Conservation (phyloP, 2,888 invertebrate species). For the Cephalotes varians region DNA sequence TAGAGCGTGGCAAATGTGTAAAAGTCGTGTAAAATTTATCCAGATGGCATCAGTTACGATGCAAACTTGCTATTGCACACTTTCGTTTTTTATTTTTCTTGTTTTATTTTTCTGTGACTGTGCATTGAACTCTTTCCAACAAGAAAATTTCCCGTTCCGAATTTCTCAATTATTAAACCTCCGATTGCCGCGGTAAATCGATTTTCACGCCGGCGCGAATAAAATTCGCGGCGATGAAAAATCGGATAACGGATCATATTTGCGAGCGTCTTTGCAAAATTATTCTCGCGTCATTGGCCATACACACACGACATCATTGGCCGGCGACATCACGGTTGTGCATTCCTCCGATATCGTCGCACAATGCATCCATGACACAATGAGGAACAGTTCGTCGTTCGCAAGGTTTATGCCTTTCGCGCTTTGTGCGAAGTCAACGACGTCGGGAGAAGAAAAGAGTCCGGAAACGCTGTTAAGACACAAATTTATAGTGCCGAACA, state of each 20-base stretch:
- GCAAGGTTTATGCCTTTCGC: background rate
- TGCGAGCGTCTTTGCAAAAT: constrained; percentile 63
- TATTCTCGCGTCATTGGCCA: constrained; percentile 67
- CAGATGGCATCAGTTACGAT: background rate
- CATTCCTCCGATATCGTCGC: constrained; percentile 18
- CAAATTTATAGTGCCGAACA: constrained; percentile 41
- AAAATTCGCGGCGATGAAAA: constrained; percentile 15
- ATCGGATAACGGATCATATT: constrained; percentile 50
- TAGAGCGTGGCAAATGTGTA: background rate
- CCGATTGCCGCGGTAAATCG: constrained; percentile 5
- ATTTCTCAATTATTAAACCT: constrained; percentile 27
- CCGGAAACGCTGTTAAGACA: background rate
- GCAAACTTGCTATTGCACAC: background rate
- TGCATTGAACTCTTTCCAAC: background rate
- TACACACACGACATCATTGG: constrained; percentile 21
- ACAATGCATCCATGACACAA: constrained; percentile 57
- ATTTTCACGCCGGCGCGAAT: background rate
- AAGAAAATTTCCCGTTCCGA: constrained; percentile 9
- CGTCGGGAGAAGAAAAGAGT: background rate
- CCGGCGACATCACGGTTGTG: constrained; percentile 24
- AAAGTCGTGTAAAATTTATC: constrained; percentile 14
- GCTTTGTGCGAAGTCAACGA: constrained; percentile 50
- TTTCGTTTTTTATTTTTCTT: background rate
- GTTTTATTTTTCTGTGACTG: background rate
- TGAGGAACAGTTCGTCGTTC: constrained; percentile 13